Percentiles rank a stretch among this genome's conserved stretches.
Conservation (phyloP, 2,797 vertebrate species). For the Brachyalestes nurse region DNA sequence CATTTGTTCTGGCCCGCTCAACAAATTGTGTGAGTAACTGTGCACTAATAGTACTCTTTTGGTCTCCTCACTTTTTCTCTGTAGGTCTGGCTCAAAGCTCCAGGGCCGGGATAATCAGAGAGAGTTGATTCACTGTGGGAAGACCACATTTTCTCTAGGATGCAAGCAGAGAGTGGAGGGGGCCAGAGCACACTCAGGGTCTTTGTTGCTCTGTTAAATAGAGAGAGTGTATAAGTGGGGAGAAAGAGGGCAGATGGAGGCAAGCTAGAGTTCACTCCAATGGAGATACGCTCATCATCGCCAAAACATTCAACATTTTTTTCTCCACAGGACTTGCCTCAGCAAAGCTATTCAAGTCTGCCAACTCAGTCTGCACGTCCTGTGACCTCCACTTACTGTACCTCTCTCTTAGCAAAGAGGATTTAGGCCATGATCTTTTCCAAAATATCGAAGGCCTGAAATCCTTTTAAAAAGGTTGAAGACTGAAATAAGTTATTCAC, state of each 20-base stretch:
- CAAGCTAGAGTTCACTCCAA: background rate
- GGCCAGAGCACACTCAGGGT: background rate
- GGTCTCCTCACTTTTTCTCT: background rate
- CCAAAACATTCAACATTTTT: background rate
- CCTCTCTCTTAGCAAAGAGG: background rate
- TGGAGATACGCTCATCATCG: conserved; percentile 16
- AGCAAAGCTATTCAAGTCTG: conserved; percentile 2
- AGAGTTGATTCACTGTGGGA: background rate
- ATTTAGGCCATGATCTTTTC: background rate
- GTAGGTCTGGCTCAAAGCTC: background rate
- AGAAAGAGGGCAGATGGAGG: conserved; percentile 49
- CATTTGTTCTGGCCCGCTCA: background rate
- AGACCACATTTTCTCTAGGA: background rate
- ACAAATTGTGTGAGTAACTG: background rate
- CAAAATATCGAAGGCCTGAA: background rate
- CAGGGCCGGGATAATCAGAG: background rate
- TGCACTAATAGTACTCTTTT: background rate
- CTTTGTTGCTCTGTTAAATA: conserved; percentile 16
- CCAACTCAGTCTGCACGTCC: conserved; percentile 2
- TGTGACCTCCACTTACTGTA: background rate
- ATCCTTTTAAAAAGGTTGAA: background rate
- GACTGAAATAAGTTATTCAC: conserved; percentile 6
- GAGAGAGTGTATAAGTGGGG: conserved; percentile 24
- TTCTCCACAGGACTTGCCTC: background rate
- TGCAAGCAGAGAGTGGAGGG: background rate